Evolutionary conservation across 2,797 vertebrate species (phyloP).

Genomic region (Galagoides demidoff): DNA sequence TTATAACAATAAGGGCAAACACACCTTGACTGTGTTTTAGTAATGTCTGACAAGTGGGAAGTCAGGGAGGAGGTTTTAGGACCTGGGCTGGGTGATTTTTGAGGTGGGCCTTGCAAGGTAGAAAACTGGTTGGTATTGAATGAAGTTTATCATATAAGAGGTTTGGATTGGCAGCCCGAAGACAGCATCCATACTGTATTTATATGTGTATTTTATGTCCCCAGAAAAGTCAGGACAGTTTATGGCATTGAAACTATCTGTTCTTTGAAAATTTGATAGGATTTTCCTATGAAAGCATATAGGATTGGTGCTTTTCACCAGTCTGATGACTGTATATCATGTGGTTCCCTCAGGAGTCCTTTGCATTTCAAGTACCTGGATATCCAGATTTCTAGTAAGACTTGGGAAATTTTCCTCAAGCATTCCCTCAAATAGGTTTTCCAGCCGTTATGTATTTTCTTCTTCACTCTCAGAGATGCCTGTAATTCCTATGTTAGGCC

Average conservation of each 20-base stretch:
- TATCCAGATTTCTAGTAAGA: no score
- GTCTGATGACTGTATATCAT: no score
- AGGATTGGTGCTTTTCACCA: not conserved
- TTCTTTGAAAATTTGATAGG: slow-evolving; percentile 14
- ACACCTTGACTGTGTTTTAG: not conserved
- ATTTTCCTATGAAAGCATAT: not conserved
- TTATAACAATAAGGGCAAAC: slow-evolving; percentile 36
- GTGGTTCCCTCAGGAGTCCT: no score
- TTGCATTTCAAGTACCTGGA: no score
- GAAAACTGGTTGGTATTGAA: slow-evolving; percentile 33
- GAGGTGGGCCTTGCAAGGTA: not conserved
- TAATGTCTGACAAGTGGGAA: slow-evolving; percentile 1
- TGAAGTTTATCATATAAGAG: not conserved
- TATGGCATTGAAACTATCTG: not conserved
- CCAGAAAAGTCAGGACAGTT: not conserved
- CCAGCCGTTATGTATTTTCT: no score
- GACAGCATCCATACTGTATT: slow-evolving; percentile 31
- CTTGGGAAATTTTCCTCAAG: no score
- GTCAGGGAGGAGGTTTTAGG: not conserved
- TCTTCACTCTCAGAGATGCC: no score
- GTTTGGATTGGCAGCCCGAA: not conserved
- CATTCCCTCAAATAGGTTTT: no score
- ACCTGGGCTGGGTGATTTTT: not conserved
- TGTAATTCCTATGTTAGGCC: no score
- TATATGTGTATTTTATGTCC: not conserved